Evolutionary conservation across 2,888 invertebrate genomes (phyloP).

Genomic region (Sussaba pulchella): DNA sequence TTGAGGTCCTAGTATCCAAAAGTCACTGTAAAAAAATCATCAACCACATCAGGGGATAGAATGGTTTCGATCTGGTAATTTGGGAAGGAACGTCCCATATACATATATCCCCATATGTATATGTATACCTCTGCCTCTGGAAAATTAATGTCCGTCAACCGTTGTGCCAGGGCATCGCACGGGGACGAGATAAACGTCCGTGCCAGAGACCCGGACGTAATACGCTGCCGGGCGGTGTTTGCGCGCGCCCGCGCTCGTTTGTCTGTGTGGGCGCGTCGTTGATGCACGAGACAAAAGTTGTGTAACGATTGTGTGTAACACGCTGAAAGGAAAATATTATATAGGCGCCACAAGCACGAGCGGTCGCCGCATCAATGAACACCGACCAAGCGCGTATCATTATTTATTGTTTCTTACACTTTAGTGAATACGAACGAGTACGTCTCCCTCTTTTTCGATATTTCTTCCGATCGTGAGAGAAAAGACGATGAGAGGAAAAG

Average conservation of each 20-base stretch:
- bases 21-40: too few species aligned
- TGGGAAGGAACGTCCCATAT: too few species aligned
- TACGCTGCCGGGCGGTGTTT: constrained; percentile 33
- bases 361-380: background rate
- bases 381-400: background rate
- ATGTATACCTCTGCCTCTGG: constrained; percentile 31
- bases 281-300: constrained; percentile 37
- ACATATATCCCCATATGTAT: too few species aligned
- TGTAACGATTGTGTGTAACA: constrained; percentile 31
- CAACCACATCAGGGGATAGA: too few species aligned
- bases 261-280: constrained; percentile 25
- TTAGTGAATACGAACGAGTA: constrained; percentile 9
- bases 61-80: too few species aligned
- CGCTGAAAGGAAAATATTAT: background rate
- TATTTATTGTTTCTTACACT: constrained; percentile 13
- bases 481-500: background rate
- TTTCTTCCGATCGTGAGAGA: background rate
- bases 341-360: background rate
- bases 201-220: constrained; percentile 42
- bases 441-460: constrained; percentile 14
- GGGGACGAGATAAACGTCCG: constrained; percentile 62
- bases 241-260: constrained; percentile 36
- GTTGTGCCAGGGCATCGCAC: constrained; percentile 30
- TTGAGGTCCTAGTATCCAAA: too few species aligned
- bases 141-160: constrained; percentile 66